Conservation (phyloP, 2,888 invertebrate species). For the Acleris literana region DNA sequence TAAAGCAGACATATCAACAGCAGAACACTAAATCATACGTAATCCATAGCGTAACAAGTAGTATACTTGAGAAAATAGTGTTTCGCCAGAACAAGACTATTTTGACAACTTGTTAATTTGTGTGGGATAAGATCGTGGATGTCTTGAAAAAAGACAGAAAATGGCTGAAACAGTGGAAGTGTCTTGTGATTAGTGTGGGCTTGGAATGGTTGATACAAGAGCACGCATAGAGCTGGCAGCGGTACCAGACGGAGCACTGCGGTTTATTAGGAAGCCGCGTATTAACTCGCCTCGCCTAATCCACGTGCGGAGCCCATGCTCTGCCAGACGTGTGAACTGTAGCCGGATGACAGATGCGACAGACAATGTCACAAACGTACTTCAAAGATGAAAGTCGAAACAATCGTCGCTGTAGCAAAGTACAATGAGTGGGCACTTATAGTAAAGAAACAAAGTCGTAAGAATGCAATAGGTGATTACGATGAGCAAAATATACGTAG, state of each 20-base stretch:
- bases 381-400: conserved; percentile 12
- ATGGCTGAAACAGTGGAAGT: conserved; percentile 2
- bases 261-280: conserved; percentile 78
- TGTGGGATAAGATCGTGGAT: not conserved
- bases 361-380: conserved; percentile 15
- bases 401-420: not conserved
- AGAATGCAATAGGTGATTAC: conserved; percentile 3
- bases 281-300: conserved; percentile 63
- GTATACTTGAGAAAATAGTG: too few relatives aligned
- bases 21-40: too few relatives aligned
- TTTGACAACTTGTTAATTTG: not conserved
- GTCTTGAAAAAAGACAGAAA: not conserved
- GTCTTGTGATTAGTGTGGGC: conserved; percentile 28
- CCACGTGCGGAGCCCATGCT: conserved; percentile 62
- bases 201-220: conserved; percentile 24
- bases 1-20: too few relatives aligned
- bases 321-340: conserved; percentile 54
- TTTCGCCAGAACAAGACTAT: too few relatives aligned
- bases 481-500: not conserved
- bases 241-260: conserved; percentile 29
- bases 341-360: conserved; percentile 39
- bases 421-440: not conserved
- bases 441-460: conserved; percentile 1
- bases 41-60: too few relatives aligned
- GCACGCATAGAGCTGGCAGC: conserved; percentile 11